Conservation (phyloP, 2,113 vertebrate genomes). For the Mobula hypostoma region DNA sequence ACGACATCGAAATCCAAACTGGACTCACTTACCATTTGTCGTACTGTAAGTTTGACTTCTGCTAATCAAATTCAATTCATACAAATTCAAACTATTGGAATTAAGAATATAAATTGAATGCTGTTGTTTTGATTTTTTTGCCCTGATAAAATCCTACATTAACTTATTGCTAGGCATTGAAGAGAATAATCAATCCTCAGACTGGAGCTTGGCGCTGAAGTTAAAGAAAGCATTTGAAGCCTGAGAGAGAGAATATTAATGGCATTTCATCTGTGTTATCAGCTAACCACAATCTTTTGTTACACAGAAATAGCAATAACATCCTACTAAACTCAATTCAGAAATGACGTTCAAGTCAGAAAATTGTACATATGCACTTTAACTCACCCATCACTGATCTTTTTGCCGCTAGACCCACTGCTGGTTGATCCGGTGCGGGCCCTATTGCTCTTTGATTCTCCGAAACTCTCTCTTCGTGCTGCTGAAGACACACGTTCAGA, state of each 20-base stretch:
- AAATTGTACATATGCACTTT: background rate
- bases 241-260: background rate
- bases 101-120: background rate
- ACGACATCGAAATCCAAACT: background rate
- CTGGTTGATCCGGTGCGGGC: constrained; percentile 84
- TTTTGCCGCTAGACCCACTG: constrained; percentile 88
- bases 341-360: background rate
- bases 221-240: background rate
- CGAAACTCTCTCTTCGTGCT: constrained; percentile 72
- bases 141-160: background rate
- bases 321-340: background rate
- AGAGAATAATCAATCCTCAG: background rate
- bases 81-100: background rate
- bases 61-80: background rate
- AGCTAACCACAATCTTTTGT: background rate
- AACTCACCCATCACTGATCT: constrained; percentile 80
- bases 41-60: background rate
- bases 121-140: background rate
- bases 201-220: background rate
- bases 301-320: background rate
- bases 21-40: background rate
- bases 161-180: background rate
- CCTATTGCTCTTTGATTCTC: constrained; percentile 78
- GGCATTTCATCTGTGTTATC: background rate
- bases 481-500: constrained; percentile 80